Base-by-base conservation (phyloP, 2,888 invertebrate genomes). In the Thymelicus sylvestris region DNA sequence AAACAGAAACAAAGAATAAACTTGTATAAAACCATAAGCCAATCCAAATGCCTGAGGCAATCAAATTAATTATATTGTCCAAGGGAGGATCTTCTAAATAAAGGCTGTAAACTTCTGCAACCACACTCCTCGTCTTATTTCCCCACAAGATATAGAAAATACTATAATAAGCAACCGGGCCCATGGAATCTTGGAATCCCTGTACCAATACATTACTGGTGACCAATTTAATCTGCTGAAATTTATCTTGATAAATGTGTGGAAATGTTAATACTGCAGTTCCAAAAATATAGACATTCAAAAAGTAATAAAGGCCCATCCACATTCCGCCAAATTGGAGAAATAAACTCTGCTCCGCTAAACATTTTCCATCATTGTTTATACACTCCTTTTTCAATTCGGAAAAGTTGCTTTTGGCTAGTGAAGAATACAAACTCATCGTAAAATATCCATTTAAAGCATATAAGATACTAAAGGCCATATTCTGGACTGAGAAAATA, bases 1-100 rank as follows among this genome's bases (percentile, higher is more conserved):
- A 95, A 86, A 96, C 95, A 61, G 96, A 96, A 74, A 96, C 93
- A 69, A 96, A 93, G 78, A 96, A 97, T 72, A 97, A 91, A 50
- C 96, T 94, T 7, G 95, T 94, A 75, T 97, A 95, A 62, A 97
- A 89, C 96, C 96, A 97, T 3, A 95, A 88, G 61, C 96, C 95
- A 74, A 96, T 91, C 78, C 96, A 86, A 77, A 96, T 86, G 12
- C 93, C 89, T 41, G 94, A 84, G 48, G 86, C 84, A 8, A 95
- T 72, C 41, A 95, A 78, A 76, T 92, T 93, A 6, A 93, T 78
- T 47, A 95, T 75, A 73, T 90, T 91, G 77, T 94, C 93, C 59
- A 95, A 80, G 10, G 94, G 92, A 66, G 93, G 89, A 70, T 92
- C 92, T 82, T 95, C 95, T 31, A 94, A 79, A 66, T 94, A 91